These are phyloP conservation scores for Andrena camellia DNA, from an alignment of 2,888 invertebrate species.

Conservation along the genomic window DNA sequence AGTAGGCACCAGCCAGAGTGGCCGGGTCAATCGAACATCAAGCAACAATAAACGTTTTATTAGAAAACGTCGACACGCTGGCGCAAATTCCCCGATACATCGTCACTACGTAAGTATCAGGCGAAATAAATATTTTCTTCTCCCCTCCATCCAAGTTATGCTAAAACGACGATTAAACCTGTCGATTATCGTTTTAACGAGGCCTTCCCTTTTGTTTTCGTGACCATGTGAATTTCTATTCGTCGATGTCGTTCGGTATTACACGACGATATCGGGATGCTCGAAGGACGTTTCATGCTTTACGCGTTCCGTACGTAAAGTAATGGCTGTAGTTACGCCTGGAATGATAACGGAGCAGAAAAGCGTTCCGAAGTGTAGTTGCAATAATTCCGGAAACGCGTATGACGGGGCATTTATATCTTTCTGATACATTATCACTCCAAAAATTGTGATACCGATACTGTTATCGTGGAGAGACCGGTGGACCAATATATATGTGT, in stretches of 20 bases:
- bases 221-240: background rate
- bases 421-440: background rate
- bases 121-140: background rate
- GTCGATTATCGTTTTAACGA: background rate
- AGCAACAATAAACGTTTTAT: conserved; percentile 48
- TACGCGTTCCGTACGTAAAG: background rate
- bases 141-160: background rate
- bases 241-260: background rate
- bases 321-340: background rate
- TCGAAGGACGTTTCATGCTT: background rate
- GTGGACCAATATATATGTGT: background rate
- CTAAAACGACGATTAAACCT: background rate
- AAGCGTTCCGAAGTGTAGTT: too few species aligned
- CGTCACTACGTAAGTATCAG: conserved; percentile 79
- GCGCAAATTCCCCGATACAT: conserved; percentile 81
- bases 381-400: background rate
- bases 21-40: conserved; percentile 41
- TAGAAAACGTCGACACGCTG: conserved; percentile 82
- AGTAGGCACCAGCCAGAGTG: conserved; percentile 22
- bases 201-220: background rate
- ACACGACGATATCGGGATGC: background rate
- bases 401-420: background rate
- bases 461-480: background rate
- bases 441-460: background rate
- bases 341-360: too few species aligned